phyloP scores from a whole-genome alignment of 2,888 invertebrate species.

The Metallyticus violacea region DNA sequence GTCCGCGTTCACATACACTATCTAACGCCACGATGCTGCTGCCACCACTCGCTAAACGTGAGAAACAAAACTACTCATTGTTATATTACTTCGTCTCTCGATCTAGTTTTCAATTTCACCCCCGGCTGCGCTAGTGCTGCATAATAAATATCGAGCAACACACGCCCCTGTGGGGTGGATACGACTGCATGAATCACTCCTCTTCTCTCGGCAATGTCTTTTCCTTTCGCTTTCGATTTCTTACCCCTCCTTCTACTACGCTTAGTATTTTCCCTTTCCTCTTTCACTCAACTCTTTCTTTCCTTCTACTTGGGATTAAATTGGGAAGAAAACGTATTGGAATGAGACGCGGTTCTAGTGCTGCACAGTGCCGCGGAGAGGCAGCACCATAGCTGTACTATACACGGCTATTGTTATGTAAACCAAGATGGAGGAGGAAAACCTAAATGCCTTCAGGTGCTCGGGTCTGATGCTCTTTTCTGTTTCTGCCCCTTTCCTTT shows the following conservation, averaged over 20 bases:
- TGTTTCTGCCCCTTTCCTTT: background rate
- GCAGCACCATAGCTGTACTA: constrained; percentile 7
- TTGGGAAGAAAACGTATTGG: constrained; percentile 25
- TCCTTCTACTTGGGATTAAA: constrained; percentile 17
- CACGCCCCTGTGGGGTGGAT: background rate
- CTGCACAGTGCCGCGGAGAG: background rate
- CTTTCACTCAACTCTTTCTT: background rate
- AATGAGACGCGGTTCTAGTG: background rate
- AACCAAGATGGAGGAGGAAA: background rate
- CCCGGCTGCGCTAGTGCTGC: constrained; percentile 31
- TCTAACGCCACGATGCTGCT: background rate
- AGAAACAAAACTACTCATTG: constrained; percentile 4
- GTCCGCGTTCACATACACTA: too few species aligned
- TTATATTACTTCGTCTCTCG: constrained; percentile 10
- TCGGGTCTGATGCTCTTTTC: background rate
- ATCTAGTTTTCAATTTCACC: constrained; percentile 24
- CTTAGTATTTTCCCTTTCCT: background rate
- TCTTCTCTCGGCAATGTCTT: constrained; percentile 9
- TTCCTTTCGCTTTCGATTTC: background rate
- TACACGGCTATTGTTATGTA: background rate
- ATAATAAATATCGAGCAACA: constrained; percentile 32
- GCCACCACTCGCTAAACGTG: background rate
- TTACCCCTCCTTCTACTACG: background rate
- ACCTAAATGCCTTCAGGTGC: background rate
- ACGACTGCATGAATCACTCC: background rate